Conservation (phyloP, 2,888 invertebrate species). For the Mesoligia furuncula region DNA sequence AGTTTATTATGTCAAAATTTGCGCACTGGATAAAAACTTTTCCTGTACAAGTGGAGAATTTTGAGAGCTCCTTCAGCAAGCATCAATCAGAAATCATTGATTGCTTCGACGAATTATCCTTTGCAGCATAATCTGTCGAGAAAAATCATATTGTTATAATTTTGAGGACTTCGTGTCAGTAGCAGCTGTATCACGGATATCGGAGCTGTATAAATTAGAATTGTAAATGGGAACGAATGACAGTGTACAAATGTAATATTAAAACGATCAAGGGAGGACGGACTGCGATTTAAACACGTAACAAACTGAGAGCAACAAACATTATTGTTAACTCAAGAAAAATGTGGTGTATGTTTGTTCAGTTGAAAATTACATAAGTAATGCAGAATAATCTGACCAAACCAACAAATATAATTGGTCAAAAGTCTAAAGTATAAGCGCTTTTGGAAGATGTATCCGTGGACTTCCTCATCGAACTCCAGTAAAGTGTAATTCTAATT, state of each 20-base stretch:
- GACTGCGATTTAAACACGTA: not conserved
- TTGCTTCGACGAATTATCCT: not conserved
- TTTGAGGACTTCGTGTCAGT: slow-evolving; percentile 4
- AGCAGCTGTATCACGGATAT: not conserved
- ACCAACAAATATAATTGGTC: slow-evolving; percentile 10
- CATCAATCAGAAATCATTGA: not conserved
- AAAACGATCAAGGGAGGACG: slow-evolving; percentile 21
- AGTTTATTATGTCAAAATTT: too few relatives aligned
- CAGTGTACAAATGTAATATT: slow-evolving; percentile 4
- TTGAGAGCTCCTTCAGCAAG: not conserved
- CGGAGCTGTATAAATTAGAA: slow-evolving; percentile 28
- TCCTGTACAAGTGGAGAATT: too few relatives aligned
- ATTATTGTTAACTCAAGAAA: not conserved
- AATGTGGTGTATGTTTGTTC: not conserved
- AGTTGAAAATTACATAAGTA: not conserved
- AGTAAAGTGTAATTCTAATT: slow-evolving; percentile 17
- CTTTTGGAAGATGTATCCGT: slow-evolving; percentile 3
- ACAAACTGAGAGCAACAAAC: not conserved
- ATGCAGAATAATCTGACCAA: not conserved
- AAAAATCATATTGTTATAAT: slow-evolving; percentile 2
- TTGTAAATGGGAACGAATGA: slow-evolving; percentile 32
- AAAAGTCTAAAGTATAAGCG: not conserved
- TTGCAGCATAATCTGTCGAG: not conserved
- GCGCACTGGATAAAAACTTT: too few relatives aligned
- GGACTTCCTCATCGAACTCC: slow-evolving; percentile 6